Evolutionary conservation across 2,113 vertebrate genomes (phyloP).

Genomic region (Paralichthys olivaceus): DNA sequence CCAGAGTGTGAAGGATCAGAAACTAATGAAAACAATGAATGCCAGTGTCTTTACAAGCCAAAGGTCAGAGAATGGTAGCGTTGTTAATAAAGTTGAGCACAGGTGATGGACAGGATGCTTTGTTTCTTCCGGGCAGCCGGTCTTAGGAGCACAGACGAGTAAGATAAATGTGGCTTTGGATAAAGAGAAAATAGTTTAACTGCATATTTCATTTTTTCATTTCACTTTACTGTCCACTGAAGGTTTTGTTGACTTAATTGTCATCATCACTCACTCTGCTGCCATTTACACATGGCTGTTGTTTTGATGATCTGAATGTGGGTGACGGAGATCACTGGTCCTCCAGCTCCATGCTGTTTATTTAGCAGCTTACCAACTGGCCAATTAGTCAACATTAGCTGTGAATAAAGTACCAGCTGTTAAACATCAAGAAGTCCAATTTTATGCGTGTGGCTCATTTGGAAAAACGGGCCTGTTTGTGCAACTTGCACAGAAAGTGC

Average conservation of each 20-base stretch:
- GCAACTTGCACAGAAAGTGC: neutral
- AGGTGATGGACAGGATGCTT: neutral
- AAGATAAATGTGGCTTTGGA: too few species aligned
- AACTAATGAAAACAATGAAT: neutral
- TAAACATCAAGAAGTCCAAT: constrained; percentile 46
- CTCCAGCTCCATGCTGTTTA: constrained; percentile 30
- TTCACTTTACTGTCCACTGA: too few species aligned
- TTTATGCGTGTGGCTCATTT: constrained; percentile 32
- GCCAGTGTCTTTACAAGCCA: neutral
- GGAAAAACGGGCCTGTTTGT: neutral
- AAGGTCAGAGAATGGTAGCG: neutral
- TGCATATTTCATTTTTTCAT: too few species aligned
- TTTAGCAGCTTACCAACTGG: constrained; percentile 25
- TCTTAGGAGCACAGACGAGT: too few species aligned
- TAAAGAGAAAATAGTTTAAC: too few species aligned
- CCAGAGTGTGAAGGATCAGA: neutral
- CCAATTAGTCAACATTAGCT: constrained; percentile 66
- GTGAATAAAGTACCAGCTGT: constrained; percentile 60
- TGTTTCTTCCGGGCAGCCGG: too few species aligned
- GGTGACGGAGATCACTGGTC: constrained; percentile 16
- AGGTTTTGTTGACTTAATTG: too few species aligned
- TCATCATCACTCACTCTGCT: too few species aligned
- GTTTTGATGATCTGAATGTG: constrained; percentile 3
- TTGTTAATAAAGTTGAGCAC: neutral
- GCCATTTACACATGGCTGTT: neutral